Conservation (phyloP, 2,888 invertebrate species). For the Tridacna crocea region DNA sequence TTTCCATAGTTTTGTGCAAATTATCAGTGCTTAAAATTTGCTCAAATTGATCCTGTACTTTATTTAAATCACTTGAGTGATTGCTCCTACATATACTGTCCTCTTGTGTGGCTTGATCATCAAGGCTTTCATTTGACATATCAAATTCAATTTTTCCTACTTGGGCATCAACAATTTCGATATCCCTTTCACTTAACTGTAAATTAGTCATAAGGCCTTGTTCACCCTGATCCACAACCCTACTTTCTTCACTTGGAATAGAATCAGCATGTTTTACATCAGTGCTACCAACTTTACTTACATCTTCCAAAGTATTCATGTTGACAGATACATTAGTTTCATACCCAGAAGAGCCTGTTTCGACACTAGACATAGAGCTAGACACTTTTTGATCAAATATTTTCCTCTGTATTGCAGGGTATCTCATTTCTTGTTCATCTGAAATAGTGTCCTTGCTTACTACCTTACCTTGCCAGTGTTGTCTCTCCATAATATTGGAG, state of each 20-base stretch:
- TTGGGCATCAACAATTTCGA: background rate
- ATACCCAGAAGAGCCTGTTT: conserved; percentile 63
- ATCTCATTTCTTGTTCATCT: conserved; percentile 32
- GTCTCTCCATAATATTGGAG: conserved; percentile 34
- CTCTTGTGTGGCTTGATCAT: background rate
- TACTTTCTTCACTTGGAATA: background rate
- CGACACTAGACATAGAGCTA: conserved; percentile 57
- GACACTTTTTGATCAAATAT: conserved; percentile 40
- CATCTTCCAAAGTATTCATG: conserved; percentile 42
- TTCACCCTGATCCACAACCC: background rate
- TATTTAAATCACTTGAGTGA: background rate
- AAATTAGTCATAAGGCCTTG: background rate
- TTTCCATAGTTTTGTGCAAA: background rate
- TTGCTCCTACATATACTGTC: background rate
- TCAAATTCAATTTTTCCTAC: background rate
- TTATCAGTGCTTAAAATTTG: background rate
- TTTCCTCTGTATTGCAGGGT: conserved; percentile 29
- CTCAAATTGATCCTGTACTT: background rate
- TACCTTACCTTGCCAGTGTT: conserved; percentile 42
- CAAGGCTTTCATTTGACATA: too few species aligned
- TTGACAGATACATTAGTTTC: conserved; percentile 58
- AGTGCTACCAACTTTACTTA: conserved; percentile 5
- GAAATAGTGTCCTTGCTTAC: conserved; percentile 26
- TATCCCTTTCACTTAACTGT: background rate
- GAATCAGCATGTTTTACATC: background rate